Evolutionary conservation across 2,888 invertebrate genomes (phyloP).

Genomic region (Agrotis exclamationis): DNA sequence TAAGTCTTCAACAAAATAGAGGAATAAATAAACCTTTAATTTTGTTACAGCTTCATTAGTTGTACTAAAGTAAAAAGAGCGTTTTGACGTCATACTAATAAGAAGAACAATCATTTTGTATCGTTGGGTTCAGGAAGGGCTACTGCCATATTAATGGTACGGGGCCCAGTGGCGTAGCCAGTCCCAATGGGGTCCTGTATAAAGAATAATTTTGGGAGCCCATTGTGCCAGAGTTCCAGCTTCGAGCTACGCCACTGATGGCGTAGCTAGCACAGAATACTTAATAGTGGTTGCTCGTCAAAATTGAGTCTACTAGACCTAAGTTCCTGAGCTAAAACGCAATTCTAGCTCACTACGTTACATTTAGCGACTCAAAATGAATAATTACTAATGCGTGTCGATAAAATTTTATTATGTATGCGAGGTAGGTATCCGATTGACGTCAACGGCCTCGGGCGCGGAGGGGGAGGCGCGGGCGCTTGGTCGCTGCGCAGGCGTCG

Average conservation of each 20-base stretch:
- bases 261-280: too few species aligned
- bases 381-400: slow-evolving; percentile 68
- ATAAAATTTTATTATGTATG: slow-evolving; percentile 70
- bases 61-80: background rate
- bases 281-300: too few species aligned
- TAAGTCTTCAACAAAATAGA: background rate
- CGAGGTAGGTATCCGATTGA: slow-evolving; percentile 70
- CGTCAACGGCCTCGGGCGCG: slow-evolving; percentile 67
- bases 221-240: too few species aligned
- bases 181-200: too few species aligned
- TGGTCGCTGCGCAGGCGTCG: slow-evolving; percentile 49
- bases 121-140: background rate
- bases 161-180: too few species aligned
- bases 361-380: slow-evolving; percentile 61
- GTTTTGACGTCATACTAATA: background rate
- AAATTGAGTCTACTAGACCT: background rate
- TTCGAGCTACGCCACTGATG: too few species aligned
- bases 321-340: background rate
- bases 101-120: background rate
- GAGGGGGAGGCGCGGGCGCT: slow-evolving; percentile 40
- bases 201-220: too few species aligned
- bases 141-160: too few species aligned
- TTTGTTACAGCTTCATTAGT: background rate
- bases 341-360: slow-evolving; percentile 29
- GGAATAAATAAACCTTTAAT: background rate